Percentiles rank a stretch among this genome's conserved stretches.
Evolutionary conservation across 2,888 invertebrate genomes (phyloP).

Genomic region (Creontiades dilutus): DNA sequence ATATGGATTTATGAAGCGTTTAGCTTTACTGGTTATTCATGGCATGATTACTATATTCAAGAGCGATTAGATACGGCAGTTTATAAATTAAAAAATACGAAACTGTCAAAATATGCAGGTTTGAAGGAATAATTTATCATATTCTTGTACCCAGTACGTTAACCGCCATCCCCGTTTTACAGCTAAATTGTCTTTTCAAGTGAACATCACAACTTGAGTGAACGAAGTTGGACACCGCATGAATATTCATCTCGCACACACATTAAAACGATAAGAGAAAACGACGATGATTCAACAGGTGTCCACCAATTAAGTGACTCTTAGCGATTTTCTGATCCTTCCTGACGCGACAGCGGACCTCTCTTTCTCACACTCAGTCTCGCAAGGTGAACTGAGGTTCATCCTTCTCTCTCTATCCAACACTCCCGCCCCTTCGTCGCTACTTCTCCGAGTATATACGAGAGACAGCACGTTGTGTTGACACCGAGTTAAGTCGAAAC

Average conservation of each 20-base stretch:
- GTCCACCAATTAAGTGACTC: slow-evolving; percentile 56
- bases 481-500: slow-evolving; percentile 44
- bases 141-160: neutral
- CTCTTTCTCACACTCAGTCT: too few relatives aligned
- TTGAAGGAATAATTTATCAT: too few relatives aligned
- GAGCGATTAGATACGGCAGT: too few relatives aligned
- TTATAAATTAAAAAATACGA: too few relatives aligned
- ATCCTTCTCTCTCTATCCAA: neutral
- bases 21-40: too few relatives aligned
- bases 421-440: neutral
- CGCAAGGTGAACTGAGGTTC: too few relatives aligned
- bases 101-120: too few relatives aligned
- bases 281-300: slow-evolving; percentile 66
- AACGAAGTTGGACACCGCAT: slow-evolving; percentile 9
- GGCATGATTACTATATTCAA: too few relatives aligned
- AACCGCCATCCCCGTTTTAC: neutral
- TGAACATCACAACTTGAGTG: neutral
- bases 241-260: slow-evolving; percentile 58
- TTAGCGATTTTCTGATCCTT: slow-evolving; percentile 37
- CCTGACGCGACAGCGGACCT: neutral
- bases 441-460: neutral
- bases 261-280: slow-evolving; percentile 57
- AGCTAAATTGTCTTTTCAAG: neutral
- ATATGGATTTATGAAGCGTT: too few relatives aligned
- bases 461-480: slow-evolving; percentile 11